Percentiles rank a stretch among this genome's conserved stretches.
These are phyloP conservation scores for Amblyopsis hoosieri DNA, from an alignment of 2,797 vertebrate species.

Conservation along the genomic window DNA sequence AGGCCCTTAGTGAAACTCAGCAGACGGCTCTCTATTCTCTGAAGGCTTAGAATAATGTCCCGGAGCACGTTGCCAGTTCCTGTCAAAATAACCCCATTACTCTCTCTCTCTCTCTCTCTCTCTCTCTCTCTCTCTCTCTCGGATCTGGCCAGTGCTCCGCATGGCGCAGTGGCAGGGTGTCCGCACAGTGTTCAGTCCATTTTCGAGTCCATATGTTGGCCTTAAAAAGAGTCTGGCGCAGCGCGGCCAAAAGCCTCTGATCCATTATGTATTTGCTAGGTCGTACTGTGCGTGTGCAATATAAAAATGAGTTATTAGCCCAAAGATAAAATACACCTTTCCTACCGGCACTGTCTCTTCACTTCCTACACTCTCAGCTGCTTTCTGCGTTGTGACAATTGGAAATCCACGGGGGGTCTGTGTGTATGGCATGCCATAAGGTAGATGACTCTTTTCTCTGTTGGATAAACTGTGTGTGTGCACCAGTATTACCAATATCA, in stretches of 20 bases:
- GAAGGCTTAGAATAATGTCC: conserved; percentile 26
- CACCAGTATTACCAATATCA: not conserved
- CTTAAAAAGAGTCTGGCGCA: conserved; percentile 47
- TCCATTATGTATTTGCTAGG: conserved; percentile 48
- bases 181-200: conserved; percentile 35
- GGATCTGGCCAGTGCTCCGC: conserved; percentile 14
- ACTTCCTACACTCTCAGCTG: conserved; percentile 56
- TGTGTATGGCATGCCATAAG: conserved; percentile 52
- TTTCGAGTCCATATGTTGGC: conserved; percentile 48
- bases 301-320: conserved; percentile 69
- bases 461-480: conserved; percentile 33
- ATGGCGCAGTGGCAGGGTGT: conserved; percentile 5
- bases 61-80: conserved; percentile 8
- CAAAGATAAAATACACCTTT: conserved; percentile 63
- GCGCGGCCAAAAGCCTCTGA: conserved; percentile 41
- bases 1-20: too few species aligned
- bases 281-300: conserved; percentile 52
- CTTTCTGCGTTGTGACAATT: conserved; percentile 59
- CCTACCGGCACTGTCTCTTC: conserved; percentile 52
- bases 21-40: conserved; percentile 10
- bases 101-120: too few species aligned
- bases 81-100: too few species aligned
- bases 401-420: conserved; percentile 65
- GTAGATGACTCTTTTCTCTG: conserved; percentile 44
- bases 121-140: conserved; percentile 32